Base-by-base conservation (phyloP, 2,888 invertebrate species). In the Drosophila eohydei region DNA sequence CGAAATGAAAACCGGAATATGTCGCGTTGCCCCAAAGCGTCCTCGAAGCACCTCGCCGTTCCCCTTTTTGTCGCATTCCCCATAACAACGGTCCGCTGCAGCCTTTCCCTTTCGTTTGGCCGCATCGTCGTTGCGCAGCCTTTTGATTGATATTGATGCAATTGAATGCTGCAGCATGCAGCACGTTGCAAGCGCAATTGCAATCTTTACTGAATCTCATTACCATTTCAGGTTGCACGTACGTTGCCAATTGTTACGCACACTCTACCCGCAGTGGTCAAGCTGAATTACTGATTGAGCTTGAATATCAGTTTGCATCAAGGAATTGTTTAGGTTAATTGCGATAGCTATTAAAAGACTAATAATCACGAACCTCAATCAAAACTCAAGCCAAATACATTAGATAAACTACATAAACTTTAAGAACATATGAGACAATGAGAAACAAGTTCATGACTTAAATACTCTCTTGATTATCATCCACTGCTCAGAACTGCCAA, bases 21-120 rank as follows among this genome's bases (percentile, higher is more conserved):
- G 43, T 64, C 65, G 38, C 59, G 63, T 43, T 66, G 66, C 81
- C 62, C 68, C 69, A 74, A 65, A 80, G 70, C 71, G 48, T 74
- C 30, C 67, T 64, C 60, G 12, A 21, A n/a, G 36, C 50, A n/a
- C 12, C 21, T 7, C 28, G 14, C 38, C 34, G 30, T 2, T 26
- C 28, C 48, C 57, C 0, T 30, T 9, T 9, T 30, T 21, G 14
- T 16, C n/a, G 40, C 26, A 52, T 14, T 21, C 26, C 36, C 34
- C 43, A n/a, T 5, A 30, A 28, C 36, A 38, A 14, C 30, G 16
- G 41, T n/a, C 43, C 16, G 44, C 32, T 36, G 54, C 7, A 52
- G 85, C 85, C 88, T 88, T 83, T 83, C 86, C 88, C 86, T 82
- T 83, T 83, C 78, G 67, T 69, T 74, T 74, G 68, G 71, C 60